Base-by-base conservation (phyloP, 1,140 invertebrate species). In the Penaeus chinensis region DNA sequence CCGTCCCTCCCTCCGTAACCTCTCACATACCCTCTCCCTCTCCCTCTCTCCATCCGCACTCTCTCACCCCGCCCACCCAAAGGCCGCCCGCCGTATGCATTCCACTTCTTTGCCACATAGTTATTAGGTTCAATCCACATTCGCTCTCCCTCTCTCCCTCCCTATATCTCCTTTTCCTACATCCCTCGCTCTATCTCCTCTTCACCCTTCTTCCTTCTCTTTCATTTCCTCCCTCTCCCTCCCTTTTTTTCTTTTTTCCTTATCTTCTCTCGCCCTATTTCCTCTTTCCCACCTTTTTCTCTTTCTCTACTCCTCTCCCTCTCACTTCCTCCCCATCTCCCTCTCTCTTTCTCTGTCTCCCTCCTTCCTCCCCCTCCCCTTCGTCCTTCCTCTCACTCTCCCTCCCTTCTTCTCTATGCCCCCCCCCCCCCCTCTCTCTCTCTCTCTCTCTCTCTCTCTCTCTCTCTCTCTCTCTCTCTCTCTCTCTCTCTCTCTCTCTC, bases 41-140 rank as follows among this genome's bases (percentile, higher is more conserved):
- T 16, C 54, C 54, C 54, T 47, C 54, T 16, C 54, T 8, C 54
- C 16, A 54, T 16, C 54, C 54, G 54, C 54, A 32, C 24, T 54
- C 27, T 61, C 32, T 42, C 69, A 42, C 32, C 80, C 61, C 19
- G 47, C 69, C 24, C 69, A n/a, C 65, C 77, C 42, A 66, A 16
- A 11, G 54, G 5, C 54, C 54, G 54, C 54, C 54, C 54, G 16
- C 5, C 54, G 63, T 65, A 54, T 24, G 60, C 74, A 32, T 69
- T 69, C 62, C 77, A 66, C 71, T 80, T 66, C 76, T 71, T 54
- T 11, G 62, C 84, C 47, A 81, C 62, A 27, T 66, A 69, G 62
- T 61, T 79, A 80, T 86, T 80, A 80, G 63, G 81, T 86, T 81
- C 84, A 80, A 86, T 86, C 24, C 84, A 80, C 77, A 86, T 79